Evolutionary conservation across 2,113 vertebrate species (phyloP), one percentile per base, ranked within the genome.

Genomic region (Oreotrochilus melanogaster): DNA sequence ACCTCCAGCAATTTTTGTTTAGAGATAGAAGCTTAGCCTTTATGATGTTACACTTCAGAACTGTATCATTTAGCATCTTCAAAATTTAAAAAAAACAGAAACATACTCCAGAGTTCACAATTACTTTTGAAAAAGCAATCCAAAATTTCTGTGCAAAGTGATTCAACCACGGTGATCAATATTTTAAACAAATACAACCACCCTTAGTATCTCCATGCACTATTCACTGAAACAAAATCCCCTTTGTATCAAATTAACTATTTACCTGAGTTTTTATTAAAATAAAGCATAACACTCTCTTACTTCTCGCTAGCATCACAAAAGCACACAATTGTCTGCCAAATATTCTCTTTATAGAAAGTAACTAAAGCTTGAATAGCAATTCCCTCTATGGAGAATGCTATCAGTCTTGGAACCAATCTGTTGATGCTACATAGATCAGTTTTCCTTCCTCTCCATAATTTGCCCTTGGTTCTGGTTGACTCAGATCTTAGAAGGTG

Each of bases 1-100:
- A 89, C 84, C 64, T 91, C 65, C 78, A 67, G 72, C 33, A 71
- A 67, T 50, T 89, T 88, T 78, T 86, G n/a, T 87, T 95, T 71
- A 60, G 61, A 75, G 89, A 72, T 27, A 67, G n/a, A 16, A 85
- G 64, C 65, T 93, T 56, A 56, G 70, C 24, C 22, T 84, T 85
- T 64, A 48, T 31, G 31, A 84, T 69, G 57, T 89, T 65, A 57
- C 23, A 64, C 53, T 78, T 89, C 57, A 87, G 84, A 96, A 65
- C 23, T 60, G 31, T 24, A 21, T 56, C 30, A 54, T 81, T 87
- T 89, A 69, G 61, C 18, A 19, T 87, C n/a, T 89, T 78, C 11
- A 6, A 60, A 75, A 57, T 71, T 87, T 53, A 53, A 56, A 65
- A 88, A 71, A 89, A 81, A 81, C 33, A 67, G 33, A 53, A 78